Base-by-base conservation (phyloP, 2,888 invertebrate species). In the Hyppa rectilinea region DNA sequence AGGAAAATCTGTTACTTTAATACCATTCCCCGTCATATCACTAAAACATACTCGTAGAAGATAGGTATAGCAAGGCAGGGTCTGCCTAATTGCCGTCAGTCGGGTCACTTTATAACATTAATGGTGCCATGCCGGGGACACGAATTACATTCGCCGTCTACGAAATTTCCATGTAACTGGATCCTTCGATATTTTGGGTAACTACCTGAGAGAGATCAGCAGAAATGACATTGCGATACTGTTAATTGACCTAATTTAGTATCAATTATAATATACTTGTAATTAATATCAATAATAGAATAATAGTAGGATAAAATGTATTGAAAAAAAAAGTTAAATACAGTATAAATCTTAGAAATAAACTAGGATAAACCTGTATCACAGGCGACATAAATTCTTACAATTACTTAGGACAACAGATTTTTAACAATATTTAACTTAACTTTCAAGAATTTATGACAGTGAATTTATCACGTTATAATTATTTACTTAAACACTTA, bases 101-200 rank as follows among this genome's bases (percentile, higher is more conserved):
- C 71, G 83, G 82, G 85, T 82, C 87, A 83, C 85, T 83, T 90
- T 87, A 89, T 87, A 87, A 87, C 87, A 88, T 90, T 91, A 90
- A 91, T 86, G 86, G 77, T 83, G 64, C 66, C 80, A 70, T 78
- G 86, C 75, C 67, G 53, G 84, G 80, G 82, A 76, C 81, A 81
- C 78, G 85, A 86, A 88, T 86, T 85, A 85, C 83, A 65, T 81
- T 74, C 69, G 66, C 79, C 80, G 85, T 85, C 87, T 88, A 89
- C 90, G 87, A 92, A 92, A 91, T 92, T 90, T 90, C 88, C 87
- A 91, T 91, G 89, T 91, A 90, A 92, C 91, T 92, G 88, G 86
- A 88, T 87, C 85, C 85, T 84, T 84, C 82, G 83, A 86, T 87
- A 87, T 84, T 84, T 82, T 64, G 38, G 58, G 43, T 67, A 78